A percentile compares a stretch with the other conserved stretches of the same genome.
Evolutionary conservation across 92 coral and sea anemone species (phyloP).

Genomic region (Heteractis magnifica): DNA sequence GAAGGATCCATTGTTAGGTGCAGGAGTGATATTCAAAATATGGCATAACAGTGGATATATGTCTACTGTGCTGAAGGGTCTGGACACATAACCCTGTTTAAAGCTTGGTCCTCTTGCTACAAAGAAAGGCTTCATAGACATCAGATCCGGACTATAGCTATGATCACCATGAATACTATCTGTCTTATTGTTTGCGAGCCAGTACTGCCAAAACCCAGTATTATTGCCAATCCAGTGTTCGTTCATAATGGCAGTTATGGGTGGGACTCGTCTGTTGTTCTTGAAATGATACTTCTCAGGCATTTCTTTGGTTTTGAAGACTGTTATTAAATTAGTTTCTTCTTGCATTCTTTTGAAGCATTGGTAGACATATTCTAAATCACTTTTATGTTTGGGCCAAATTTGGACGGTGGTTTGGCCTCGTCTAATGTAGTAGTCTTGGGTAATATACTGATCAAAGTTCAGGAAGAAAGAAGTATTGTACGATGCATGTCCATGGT

Average conservation of each 20-base stretch:
- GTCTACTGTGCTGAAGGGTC: constrained; percentile 68
- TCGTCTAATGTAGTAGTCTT: constrained; percentile 29
- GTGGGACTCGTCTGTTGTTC: constrained; percentile 63
- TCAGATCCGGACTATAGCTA: constrained; percentile 48
- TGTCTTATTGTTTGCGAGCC: constrained; percentile 22
- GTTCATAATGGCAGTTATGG: constrained; percentile 52
- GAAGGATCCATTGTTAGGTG: constrained; percentile 87
- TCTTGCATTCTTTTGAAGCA: constrained; percentile 47
- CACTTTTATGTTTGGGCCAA: constrained; percentile 42
- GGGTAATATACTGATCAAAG: constrained; percentile 54
- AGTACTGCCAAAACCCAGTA: constrained; percentile 40
- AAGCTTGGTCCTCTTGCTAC: constrained; percentile 89
- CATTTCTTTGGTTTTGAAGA: constrained; percentile 65
- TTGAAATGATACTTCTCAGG: constrained; percentile 68
- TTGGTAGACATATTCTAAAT: constrained; percentile 29
- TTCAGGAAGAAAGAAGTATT: constrained; percentile 53
- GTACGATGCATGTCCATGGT: constrained; percentile 72
- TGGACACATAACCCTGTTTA: constrained; percentile 56
- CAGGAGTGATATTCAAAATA: constrained; percentile 64
- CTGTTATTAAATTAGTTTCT: constrained; percentile 45
- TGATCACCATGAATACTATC: constrained; percentile 49
- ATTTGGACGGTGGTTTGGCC: constrained; percentile 46
- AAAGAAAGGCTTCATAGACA: constrained; percentile 87
- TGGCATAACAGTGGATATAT: constrained; percentile 82
- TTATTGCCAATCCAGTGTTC: constrained; percentile 65